phyloP scores from a whole-genome alignment of 2,113 vertebrate genomes.

The human region GRCh38 chr3:73632001-73632500 shows the following conservation, averaged over 20 bases:
- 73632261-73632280: neutral
- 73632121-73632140: neutral
- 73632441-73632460: constrained; percentile 1
- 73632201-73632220: neutral
- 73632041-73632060: neutral
- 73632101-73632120: neutral
- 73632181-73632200: neutral
- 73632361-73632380: neutral
- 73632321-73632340: neutral
- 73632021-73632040: neutral
- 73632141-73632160: neutral
- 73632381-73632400: neutral
- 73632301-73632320: neutral
- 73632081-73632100: neutral
- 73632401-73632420: neutral
- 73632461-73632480: constrained; percentile 46
- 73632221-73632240: neutral
- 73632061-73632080: neutral
- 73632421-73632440: neutral
- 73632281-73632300: neutral
- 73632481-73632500: constrained; percentile 71
- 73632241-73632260: neutral
- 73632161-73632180: neutral
- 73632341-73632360: neutral
- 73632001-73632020: neutral